Evolutionary conservation across 2,888 invertebrate species (phyloP), one percentile per base, ranked within the genome.

Genomic region (Leptarthrus brevirostris): DNA sequence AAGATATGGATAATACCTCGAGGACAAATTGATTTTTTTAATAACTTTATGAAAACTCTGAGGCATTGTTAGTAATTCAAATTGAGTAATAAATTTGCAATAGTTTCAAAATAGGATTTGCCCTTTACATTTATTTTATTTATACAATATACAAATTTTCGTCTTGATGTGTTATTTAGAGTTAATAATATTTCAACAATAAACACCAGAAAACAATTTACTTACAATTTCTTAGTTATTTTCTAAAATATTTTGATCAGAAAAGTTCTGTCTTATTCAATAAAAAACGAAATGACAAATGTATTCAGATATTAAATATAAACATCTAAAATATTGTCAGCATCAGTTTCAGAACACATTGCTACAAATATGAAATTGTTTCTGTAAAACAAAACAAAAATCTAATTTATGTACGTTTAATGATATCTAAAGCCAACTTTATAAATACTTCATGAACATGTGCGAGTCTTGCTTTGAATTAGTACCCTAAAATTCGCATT

Each of bases 191-290:
- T 40, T 12, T 20, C n/a, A 58, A 58, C 58, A 58, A 58, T 58
- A 58, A 58, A 58, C 58, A 58, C 34, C 36, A 58, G 36, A 58
- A 58, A 58, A 58, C 58, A 58, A 58, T 58, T 18, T 58, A 58
- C 18, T 58, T 20, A 36, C 58, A 36, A 16, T 16, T 58, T n/a
- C 40, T 40, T 58, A 58, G 18, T 30, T 34, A 16, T 30, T 10
- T 34, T 30, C 56, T 24, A 30, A 56, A 58, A 58, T 16, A 58
- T 6, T 36, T 58, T 20, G 36, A 8, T 36, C 34, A 58, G 34
- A 58, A 58, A 34, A 20, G 36, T 18, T 58, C 22, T n/a, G 8
- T 36, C 8, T 14, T 58, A 16, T 12, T 36, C 18, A 36, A 58
- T 20, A 58, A 34, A 58, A 36, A 36, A 58, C 16, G 0, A 58